These are phyloP conservation scores for Platycnemis pennipes DNA, from an alignment of 2,888 invertebrate species.

Conservation along the genomic window DNA sequence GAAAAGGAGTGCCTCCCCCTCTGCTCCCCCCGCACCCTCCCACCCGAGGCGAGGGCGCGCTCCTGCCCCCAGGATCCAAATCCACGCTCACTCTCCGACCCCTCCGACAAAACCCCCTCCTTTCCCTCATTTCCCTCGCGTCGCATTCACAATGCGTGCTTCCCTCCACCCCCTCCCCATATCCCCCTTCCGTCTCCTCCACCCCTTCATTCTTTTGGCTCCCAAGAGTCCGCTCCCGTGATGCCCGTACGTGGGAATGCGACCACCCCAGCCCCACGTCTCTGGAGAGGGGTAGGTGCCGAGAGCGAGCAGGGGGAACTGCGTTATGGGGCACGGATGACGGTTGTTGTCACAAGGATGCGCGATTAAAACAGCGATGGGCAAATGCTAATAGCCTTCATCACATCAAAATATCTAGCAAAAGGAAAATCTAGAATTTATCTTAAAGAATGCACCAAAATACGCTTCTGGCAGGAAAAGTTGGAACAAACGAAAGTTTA, in stretches of 20 bases:
- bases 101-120: neutral
- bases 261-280: slow-evolving; percentile 25
- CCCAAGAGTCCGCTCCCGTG: slow-evolving; percentile 15
- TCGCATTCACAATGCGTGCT: neutral
- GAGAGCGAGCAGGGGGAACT: neutral
- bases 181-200: neutral
- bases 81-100: neutral
- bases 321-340: neutral
- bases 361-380: too few relatives aligned
- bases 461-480: too few relatives aligned
- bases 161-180: neutral
- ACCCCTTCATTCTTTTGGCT: neutral
- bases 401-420: too few relatives aligned
- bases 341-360: neutral
- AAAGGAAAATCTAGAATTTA: too few relatives aligned
- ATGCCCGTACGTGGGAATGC: slow-evolving; percentile 47
- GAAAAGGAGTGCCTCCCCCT: neutral
- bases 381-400: too few relatives aligned
- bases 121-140: neutral
- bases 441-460: too few relatives aligned
- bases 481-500: too few relatives aligned
- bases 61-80: neutral
- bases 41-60: neutral
- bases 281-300: neutral
- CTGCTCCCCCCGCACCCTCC: neutral